Evolutionary conservation across 2,888 invertebrate species (phyloP), one percentile per base, ranked within the genome.

Genomic region (Catocala nupta): DNA sequence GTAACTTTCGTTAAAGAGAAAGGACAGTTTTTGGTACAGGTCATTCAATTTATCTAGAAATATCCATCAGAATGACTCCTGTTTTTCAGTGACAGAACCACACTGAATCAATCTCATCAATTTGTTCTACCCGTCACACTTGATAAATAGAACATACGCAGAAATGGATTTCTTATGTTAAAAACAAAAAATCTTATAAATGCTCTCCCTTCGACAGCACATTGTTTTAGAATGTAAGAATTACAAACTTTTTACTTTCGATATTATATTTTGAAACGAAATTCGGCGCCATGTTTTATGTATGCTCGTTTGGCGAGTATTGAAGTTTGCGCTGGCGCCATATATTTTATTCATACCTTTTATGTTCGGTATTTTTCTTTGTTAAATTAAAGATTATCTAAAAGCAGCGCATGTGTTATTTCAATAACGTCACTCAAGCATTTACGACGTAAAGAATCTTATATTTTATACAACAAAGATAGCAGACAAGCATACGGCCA

Each of bases 221-320:
- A 63, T 69, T 65, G 53, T 63, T 67, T 69, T 54, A 70, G 56
- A 70, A 71, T 68, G 62, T 63, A 71, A 61, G 62, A 61, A 64
- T 63, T 59, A 33, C 52, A 57, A 78, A 76, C 67, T 77, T 78
- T 78, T 73, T 66, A 71, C 73, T 75, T 73, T 44, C 55, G 49
- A 67, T 73, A 72, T 69, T 73, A 67, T 70, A 68, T 70, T 76
- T 73, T 71, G 56, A 63, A 71, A 73, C 59, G 64, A 73, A 80
- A 74, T 77, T 58, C 64, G 65, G 63, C 64, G 36, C 55, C 70
- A 71, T 77, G 73, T 81, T 81, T 75, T 80, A 76, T 80, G 81
- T 75, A 78, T 77, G 72, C 66, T 75, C 72, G 67, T 76, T 78
- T 73, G 52, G 65, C 67, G 49, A 70, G 66, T 63, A 68, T 67